Percentiles rank a stretch among this genome's conserved stretches.
Conservation (phyloP, 1,140 invertebrate species). For the Bombus waltoni region DNA sequence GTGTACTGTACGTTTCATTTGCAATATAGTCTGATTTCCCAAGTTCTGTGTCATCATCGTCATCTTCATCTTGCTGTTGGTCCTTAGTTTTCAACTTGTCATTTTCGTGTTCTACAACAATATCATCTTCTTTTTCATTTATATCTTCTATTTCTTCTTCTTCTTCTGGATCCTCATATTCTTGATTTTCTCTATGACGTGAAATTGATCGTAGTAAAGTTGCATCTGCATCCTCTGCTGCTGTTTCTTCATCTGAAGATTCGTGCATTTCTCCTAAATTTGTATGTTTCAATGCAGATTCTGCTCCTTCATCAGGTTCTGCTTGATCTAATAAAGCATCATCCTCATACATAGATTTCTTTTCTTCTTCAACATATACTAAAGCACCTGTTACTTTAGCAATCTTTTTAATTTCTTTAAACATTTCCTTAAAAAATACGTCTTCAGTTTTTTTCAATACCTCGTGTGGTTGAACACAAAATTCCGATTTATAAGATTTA, state of each 20-base stretch:
- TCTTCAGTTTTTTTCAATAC: slow-evolving; percentile 88
- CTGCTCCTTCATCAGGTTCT: slow-evolving; percentile 70
- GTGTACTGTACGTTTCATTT: slow-evolving; percentile 73
- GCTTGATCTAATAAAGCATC: slow-evolving; percentile 79
- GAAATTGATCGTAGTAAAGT: slow-evolving; percentile 84
- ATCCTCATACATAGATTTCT: slow-evolving; percentile 76
- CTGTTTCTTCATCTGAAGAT: slow-evolving; percentile 86
- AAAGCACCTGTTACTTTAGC: slow-evolving; percentile 78
- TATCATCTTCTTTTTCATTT: slow-evolving; percentile 82
- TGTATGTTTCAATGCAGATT: slow-evolving; percentile 27
- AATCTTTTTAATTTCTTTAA: slow-evolving; percentile 83
- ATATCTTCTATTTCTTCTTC: slow-evolving; percentile 80
- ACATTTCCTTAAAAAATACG: slow-evolving; percentile 86
- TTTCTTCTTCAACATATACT: slow-evolving; percentile 76
- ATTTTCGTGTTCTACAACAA: slow-evolving; percentile 63
- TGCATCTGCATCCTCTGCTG: slow-evolving; percentile 84
- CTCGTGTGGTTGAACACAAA: slow-evolving; percentile 86
- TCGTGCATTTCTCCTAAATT: slow-evolving; percentile 83
- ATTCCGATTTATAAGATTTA: slow-evolving; percentile 88
- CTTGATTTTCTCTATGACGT: slow-evolving; percentile 86
- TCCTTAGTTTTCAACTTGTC: slow-evolving; percentile 68
- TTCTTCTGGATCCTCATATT: slow-evolving; percentile 90
- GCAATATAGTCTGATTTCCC: background rate
- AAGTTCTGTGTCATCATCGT: slow-evolving; percentile 79
- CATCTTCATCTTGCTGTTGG: slow-evolving; percentile 74